Evolutionary conservation across 1,140 invertebrate species (phyloP).

Genomic region (Branchinecta lynchi): DNA sequence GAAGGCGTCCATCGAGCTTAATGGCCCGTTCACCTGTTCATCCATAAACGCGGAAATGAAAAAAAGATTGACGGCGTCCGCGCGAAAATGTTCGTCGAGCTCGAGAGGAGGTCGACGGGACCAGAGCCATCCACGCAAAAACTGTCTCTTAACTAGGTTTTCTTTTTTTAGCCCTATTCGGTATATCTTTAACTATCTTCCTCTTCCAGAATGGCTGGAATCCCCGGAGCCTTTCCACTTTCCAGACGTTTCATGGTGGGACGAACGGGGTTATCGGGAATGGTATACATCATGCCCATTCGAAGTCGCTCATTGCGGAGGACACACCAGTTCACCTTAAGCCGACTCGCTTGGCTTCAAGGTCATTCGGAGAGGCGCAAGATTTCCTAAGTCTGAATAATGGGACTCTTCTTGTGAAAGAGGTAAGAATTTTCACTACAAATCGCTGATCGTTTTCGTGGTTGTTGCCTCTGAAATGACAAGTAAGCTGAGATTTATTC

Average conservation of each 20-base stretch:
- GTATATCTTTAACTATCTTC: background rate
- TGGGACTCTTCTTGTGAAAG: background rate
- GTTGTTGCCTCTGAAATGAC: no score
- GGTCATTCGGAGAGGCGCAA: background rate
- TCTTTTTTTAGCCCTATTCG: no score
- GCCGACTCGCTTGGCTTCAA: background rate
- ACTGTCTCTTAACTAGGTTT: no score
- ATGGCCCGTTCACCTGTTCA: no score
- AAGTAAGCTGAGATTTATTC: no score
- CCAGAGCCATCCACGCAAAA: no score
- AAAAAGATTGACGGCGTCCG: no score
- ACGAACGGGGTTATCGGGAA: background rate
- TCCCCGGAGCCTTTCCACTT: conserved; percentile 29
- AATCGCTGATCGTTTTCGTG: no score
- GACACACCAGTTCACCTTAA: background rate
- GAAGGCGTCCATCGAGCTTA: no score
- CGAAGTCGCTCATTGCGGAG: conserved; percentile 18
- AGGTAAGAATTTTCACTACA: background rate
- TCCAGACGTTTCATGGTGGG: conserved; percentile 30
- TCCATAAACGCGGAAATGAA: no score
- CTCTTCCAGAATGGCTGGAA: conserved; percentile 29
- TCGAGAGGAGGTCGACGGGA: no score
- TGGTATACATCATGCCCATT: conserved; percentile 16
- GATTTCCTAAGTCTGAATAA: background rate
- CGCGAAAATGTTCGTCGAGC: no score